Base-by-base conservation (phyloP, 2,797 vertebrate species). In the Pseudotriccus pelzelni region DNA sequence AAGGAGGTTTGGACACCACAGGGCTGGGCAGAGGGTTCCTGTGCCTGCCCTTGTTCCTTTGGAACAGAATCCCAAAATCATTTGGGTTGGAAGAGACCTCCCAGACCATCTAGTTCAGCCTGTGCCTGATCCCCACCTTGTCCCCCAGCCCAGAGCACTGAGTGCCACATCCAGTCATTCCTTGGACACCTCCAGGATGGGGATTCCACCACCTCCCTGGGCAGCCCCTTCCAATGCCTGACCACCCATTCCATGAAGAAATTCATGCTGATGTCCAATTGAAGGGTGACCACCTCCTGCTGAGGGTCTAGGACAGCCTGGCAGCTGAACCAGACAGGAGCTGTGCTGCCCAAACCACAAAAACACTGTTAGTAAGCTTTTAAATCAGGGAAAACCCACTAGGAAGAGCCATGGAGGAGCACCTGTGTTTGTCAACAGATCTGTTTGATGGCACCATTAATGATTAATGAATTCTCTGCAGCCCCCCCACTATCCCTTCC, bases 41-140 rank as follows among this genome's bases (percentile, higher is more conserved):
- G 22, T 56, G 36, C 49, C 49, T 52, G 39, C 34, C 2, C 5
- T 28, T 46, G 64, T 69, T 49, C 34, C 60, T 77, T 63, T 27
- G 20, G 34, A 39, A 10, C 7, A 21, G 50, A 84, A 59, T 41
- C 4, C 22, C 24, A 24, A 64, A 56, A 52, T 76, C 5, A 22
- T 58, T 83, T 8, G 6, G n/a, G 8, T 19, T 52, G 73, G 22
- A 59, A 69, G 52, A 59, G 6, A 5, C n/a, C 44, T 52, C 24
- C 43, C 3, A 62, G 79, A 1, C 0, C 27, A 9, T 6, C 0
- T 0, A 37, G 3, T 18, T 28, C 37, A 0, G 14, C 4, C 27
- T 44, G 12, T 76, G 56, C 32, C 41, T 2, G 0, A 9, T 80
- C 0, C 59, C n/a, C 52, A 34, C 21, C 21, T 1, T 53, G 53